These are phyloP conservation scores for Stegodyphus dumicola DNA, from an alignment of 1,140 invertebrate species.

Conservation along the genomic window DNA sequence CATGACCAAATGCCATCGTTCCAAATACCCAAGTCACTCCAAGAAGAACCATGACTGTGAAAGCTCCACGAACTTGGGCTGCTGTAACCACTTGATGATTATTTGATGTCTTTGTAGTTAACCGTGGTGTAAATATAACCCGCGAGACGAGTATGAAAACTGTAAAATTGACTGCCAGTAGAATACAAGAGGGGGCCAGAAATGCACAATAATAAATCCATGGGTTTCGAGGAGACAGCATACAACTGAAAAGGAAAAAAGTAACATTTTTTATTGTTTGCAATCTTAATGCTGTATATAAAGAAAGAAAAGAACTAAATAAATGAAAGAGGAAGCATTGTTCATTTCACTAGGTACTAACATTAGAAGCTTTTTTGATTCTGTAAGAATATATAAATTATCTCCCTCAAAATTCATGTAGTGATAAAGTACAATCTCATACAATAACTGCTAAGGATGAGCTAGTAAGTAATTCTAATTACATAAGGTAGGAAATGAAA, in stretches of 20 bases:
- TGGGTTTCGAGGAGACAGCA: slow-evolving; percentile 66
- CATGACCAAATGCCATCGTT: slow-evolving; percentile 70
- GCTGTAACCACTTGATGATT: background rate
- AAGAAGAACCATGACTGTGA: slow-evolving; percentile 72
- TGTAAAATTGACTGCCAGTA: slow-evolving; percentile 70
- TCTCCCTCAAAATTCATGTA: no score
- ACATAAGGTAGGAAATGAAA: no score
- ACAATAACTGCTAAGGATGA: no score
- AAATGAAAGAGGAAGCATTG: no score
- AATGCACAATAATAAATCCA: slow-evolving; percentile 69
- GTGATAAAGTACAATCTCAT: no score
- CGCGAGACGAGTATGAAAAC: slow-evolving; percentile 71
- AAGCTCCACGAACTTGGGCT: slow-evolving; percentile 71
- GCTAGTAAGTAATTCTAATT: no score
- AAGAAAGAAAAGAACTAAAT: no score
- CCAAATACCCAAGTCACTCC: slow-evolving; percentile 73
- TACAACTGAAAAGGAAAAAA: slow-evolving; percentile 66
- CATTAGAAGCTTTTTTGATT: no score
- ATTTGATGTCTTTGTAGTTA: background rate
- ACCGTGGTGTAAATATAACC: slow-evolving; percentile 69
- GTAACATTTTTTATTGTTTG: no score
- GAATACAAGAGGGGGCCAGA: slow-evolving; percentile 69
- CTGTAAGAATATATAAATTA: no score
- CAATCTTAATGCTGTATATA: no score
- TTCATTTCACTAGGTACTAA: no score